A percentile compares a stretch with the other conserved stretches of the same genome.
Evolutionary conservation across 37 sponge, comb jelly and placozoan genomes (phyloP).

Genomic region (Theonella swinhoei): DNA sequence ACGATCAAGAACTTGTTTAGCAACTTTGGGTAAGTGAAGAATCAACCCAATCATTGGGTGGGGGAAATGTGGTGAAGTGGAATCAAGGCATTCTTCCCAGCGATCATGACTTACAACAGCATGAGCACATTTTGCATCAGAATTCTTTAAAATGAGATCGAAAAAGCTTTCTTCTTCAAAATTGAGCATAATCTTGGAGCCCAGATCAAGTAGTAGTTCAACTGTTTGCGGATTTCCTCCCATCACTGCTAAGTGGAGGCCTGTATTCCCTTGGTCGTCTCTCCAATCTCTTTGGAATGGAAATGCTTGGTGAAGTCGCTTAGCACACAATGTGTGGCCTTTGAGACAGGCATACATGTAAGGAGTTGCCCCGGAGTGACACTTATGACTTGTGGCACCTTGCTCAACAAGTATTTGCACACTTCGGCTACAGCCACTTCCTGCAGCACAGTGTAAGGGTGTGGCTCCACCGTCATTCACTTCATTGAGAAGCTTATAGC

Average conservation of each 20-base stretch:
- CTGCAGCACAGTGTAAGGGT: constrained; percentile 81
- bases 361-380: constrained; percentile 64
- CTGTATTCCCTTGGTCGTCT: constrained; percentile 60
- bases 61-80: constrained; percentile 45
- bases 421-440: constrained; percentile 39
- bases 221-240: constrained; percentile 60
- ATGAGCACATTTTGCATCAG: constrained; percentile 40
- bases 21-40: constrained; percentile 70
- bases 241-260: constrained; percentile 73
- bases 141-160: constrained; percentile 58
- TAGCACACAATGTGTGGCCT: constrained; percentile 51
- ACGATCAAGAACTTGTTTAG: constrained; percentile 76
- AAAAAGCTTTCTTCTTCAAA: constrained; percentile 67
- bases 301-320: constrained; percentile 49
- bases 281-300: constrained; percentile 68
- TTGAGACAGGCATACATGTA: constrained; percentile 55
- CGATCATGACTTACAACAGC: constrained; percentile 64
- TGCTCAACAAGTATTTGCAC: constrained; percentile 70
- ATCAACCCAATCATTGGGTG: constrained; percentile 75
- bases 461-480: constrained; percentile 61
- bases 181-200: constrained; percentile 57
- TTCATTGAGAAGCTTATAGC: constrained; percentile 74
- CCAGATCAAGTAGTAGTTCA: constrained; percentile 58
- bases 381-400: constrained; percentile 81
- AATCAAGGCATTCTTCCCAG: constrained; percentile 77